These are phyloP conservation scores for Hirudo medicinalis DNA, from an alignment of 1,140 invertebrate species.

Conservation along the genomic window DNA sequence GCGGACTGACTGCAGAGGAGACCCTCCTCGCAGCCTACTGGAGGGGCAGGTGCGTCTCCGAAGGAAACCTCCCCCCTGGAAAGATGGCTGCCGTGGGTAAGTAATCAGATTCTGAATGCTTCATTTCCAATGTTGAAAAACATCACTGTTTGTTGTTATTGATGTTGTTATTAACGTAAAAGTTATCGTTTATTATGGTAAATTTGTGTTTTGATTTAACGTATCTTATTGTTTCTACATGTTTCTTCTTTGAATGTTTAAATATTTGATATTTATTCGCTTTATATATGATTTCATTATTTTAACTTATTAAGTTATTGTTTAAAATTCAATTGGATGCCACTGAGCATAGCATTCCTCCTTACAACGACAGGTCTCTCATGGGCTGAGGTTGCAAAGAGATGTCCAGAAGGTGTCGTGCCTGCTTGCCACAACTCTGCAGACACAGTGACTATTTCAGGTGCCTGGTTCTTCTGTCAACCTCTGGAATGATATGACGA, in stretches of 20 bases:
- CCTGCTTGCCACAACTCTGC: slow-evolving; percentile 84
- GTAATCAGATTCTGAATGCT: slow-evolving; percentile 16
- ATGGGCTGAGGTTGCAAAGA: slow-evolving; percentile 65
- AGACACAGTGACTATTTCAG: slow-evolving; percentile 79
- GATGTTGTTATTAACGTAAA: background rate
- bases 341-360: background rate
- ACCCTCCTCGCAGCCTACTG: slow-evolving; percentile 80
- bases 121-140: no score
- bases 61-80: slow-evolving; percentile 57
- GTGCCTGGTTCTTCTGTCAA: background rate
- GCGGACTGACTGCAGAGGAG: slow-evolving; percentile 78
- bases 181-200: no score
- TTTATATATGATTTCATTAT: no score
- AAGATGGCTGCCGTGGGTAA: slow-evolving; percentile 69
- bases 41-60: slow-evolving; percentile 70
- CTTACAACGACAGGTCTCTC: slow-evolving; percentile 52
- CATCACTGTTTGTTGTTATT: background rate
- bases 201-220: no score
- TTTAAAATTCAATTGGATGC: no score
- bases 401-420: slow-evolving; percentile 58
- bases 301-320: no score
- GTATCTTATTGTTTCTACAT: no score
- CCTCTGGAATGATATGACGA: background rate
- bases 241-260: no score
- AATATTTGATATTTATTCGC: no score